Base-by-base conservation (phyloP, 2,113 vertebrate genomes). In the Lasiurus cinereus region DNA sequence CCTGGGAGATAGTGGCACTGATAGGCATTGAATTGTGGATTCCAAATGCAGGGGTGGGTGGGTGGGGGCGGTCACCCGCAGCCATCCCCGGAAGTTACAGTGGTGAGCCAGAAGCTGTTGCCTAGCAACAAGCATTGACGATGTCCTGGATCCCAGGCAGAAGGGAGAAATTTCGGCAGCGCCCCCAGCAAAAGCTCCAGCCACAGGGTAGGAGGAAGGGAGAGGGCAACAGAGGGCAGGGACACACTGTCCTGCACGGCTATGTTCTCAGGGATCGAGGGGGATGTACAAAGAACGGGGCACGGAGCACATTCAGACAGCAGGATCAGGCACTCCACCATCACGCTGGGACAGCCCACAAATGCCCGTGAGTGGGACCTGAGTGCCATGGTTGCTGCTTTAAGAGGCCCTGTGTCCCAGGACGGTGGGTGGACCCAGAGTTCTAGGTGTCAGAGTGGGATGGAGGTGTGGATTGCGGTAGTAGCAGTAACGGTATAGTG, bases 51-150 rank as follows among this genome's bases (percentile, higher is more conserved):
- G 56, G 52, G 52, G 70, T 85, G 48, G 43, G 83, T 59, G 83
- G 86, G 46, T 9, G 46, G 46, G 46, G 46, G 10, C 39, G 39
- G 39, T 39, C 39, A 39, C 39, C 39, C 39, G 39, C 39, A 62
- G n/a, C 90, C 89, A 73, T 91, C 86, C 77, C 90, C 85, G 96
- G 97, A 97, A 98, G 97, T 96, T 96, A 98, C 97, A 94, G 92
- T 94, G 95, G 94, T 96, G 96, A 98, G 97, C 98, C 97, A 96
- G 97, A 98, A 98, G 96, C 96, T 85, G 98, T 98, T 98, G 98
- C 98, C 96, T 98, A 98, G 98, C 98, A 98, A 98, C 98, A 88
- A 95, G 97, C 97, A 97, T 95, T 91, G 90, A 85, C 59, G 96
- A 96, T 96, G 87, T 96, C 88, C 96, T 96, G 96, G 91, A 97